Evolutionary conservation across 2,888 invertebrate species (phyloP).

Genomic region (Terebella lapidaria): DNA sequence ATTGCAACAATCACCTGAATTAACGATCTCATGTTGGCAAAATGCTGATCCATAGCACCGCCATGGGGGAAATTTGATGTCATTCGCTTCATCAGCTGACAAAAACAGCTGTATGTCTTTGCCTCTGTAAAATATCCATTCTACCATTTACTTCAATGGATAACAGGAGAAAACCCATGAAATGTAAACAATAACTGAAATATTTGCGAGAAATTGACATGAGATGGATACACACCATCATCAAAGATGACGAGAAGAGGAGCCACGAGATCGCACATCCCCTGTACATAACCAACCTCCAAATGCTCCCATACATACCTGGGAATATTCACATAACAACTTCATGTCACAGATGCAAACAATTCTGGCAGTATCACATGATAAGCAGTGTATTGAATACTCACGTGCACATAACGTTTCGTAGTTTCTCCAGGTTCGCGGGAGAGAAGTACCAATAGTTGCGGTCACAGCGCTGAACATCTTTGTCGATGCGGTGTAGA

Average conservation of each 20-base stretch:
- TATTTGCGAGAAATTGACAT: not conserved
- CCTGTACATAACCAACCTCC: constrained; percentile 92
- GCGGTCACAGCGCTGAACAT: constrained; percentile 90
- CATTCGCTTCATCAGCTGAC: constrained; percentile 84
- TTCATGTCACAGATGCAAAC: not conserved
- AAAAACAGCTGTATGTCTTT: constrained; percentile 84
- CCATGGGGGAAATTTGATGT: constrained; percentile 83
- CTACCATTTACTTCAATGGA: too few species aligned
- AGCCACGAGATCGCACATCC: constrained; percentile 94
- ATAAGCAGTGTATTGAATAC: constrained; percentile 19
- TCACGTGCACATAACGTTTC: constrained; percentile 95
- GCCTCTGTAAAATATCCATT: constrained; percentile 75
- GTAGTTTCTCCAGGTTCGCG: constrained; percentile 82
- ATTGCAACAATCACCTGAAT: constrained; percentile 58
- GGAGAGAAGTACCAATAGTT: constrained; percentile 87
- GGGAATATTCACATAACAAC: not conserved
- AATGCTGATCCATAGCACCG: constrained; percentile 91
- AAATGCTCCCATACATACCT: constrained; percentile 96
- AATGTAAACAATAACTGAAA: not conserved
- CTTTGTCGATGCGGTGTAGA: constrained; percentile 91
- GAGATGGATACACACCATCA: constrained; percentile 58
- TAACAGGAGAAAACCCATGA: too few species aligned
- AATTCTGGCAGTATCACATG: not conserved
- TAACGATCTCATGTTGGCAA: constrained; percentile 81
- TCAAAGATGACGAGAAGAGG: constrained; percentile 86